Evolutionary conservation across 2,797 vertebrate genomes (phyloP).

Genomic region (Menidia menidia): DNA sequence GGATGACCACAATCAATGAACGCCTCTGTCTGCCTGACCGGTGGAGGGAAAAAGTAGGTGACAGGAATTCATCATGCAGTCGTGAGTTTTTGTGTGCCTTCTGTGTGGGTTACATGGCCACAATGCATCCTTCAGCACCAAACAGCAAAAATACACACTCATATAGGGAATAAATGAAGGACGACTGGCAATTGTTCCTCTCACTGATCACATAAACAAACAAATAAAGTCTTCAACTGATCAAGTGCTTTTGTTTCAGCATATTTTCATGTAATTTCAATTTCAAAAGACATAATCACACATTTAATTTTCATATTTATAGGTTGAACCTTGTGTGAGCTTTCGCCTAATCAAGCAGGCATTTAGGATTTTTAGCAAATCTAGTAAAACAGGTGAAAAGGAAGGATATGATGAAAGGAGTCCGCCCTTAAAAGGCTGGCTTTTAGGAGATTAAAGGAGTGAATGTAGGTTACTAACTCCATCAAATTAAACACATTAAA

Average conservation of each 20-base stretch:
- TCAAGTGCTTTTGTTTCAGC: neutral
- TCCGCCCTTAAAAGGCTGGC: constrained; percentile 61
- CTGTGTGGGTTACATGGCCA: constrained; percentile 36
- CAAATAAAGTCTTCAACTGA: too few relatives aligned
- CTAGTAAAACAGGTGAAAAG: constrained; percentile 13
- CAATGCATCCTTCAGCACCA: constrained; percentile 1
- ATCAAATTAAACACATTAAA: constrained; percentile 70
- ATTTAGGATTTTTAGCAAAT: constrained; percentile 1
- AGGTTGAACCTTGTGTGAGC: neutral
- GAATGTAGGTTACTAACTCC: constrained; percentile 69
- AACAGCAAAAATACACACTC: neutral
- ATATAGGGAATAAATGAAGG: constrained; percentile 20
- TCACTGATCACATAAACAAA: constrained; percentile 17
- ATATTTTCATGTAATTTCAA: neutral
- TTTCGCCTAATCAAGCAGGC: neutral
- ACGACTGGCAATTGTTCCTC: constrained; percentile 22
- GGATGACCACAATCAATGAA: constrained; percentile 65
- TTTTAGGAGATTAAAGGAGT: constrained; percentile 46
- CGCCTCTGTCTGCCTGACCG: constrained; percentile 58
- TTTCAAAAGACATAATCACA: neutral
- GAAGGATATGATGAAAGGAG: constrained; percentile 17
- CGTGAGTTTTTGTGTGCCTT: constrained; percentile 9
- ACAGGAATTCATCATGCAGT: constrained; percentile 48
- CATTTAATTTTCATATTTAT: too few relatives aligned
- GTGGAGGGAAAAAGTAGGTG: constrained; percentile 56